A percentile compares a stretch with the other conserved stretches of the same genome.
Conservation (phyloP, 2,113 vertebrate genomes). For the Poecile atricapillus region DNA sequence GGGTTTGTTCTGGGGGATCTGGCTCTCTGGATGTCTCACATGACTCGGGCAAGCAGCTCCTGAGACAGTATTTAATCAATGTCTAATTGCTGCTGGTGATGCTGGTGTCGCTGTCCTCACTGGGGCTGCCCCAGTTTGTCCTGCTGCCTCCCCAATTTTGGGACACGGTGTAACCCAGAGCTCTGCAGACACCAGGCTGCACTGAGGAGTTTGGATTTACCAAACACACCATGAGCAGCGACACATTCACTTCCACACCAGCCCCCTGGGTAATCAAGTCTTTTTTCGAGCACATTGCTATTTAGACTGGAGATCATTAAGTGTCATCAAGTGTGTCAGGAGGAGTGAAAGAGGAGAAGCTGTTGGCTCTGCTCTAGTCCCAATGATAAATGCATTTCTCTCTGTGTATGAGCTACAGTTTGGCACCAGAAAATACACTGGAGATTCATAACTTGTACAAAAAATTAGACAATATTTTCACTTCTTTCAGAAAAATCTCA, state of each 20-base stretch:
- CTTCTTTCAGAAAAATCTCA: not conserved
- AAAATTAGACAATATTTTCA: not conserved
- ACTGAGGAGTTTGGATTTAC: not conserved
- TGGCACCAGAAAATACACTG: not conserved
- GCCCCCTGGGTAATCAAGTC: not conserved
- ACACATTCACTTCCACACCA: not conserved
- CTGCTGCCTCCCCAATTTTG: not conserved
- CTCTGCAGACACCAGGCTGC: not conserved
- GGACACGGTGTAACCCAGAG: not conserved
- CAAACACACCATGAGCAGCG: accelerated
- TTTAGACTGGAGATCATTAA: not conserved
- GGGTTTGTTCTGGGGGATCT: not conserved
- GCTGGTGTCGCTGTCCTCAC: not conserved
- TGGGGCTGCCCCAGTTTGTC: not conserved
- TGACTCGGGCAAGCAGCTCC: not conserved
- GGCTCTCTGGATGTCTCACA: not conserved
- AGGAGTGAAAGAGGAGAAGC: not conserved
- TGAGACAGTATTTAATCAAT: not conserved
- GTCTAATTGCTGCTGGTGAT: not conserved
- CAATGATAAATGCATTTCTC: not conserved
- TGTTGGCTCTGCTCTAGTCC: not conserved
- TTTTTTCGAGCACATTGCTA: accelerated
- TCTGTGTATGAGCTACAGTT: not conserved
- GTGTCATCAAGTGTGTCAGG: not conserved
- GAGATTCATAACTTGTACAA: not conserved